Conservation (phyloP, 2,888 invertebrate genomes). For the Xanthia togata region DNA sequence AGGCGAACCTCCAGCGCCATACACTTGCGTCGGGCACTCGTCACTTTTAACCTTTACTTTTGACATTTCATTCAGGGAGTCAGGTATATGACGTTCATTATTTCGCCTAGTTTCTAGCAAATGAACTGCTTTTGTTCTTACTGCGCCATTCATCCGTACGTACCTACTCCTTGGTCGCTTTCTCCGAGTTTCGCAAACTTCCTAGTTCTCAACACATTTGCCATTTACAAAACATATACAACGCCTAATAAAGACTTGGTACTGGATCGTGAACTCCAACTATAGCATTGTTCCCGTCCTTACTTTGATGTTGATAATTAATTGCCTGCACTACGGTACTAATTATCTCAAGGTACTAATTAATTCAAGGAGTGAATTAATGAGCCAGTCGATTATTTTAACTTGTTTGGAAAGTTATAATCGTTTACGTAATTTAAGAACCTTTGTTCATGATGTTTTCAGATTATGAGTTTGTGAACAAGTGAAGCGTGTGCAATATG, state of each 20-base stretch:
- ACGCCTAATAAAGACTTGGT: constrained; percentile 79
- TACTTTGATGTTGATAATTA: constrained; percentile 75
- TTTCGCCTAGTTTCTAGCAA: constrained; percentile 84
- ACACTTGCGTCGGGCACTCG: constrained; percentile 73
- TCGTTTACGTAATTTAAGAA: constrained; percentile 34
- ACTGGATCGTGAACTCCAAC: constrained; percentile 78
- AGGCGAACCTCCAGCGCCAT: constrained; percentile 47
- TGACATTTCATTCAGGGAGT: constrained; percentile 82
- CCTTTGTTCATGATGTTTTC: constrained; percentile 8
- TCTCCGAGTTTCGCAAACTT: constrained; percentile 85
- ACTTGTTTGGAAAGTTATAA: constrained; percentile 51
- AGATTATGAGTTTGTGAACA: constrained; percentile 11
- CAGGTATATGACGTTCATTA: constrained; percentile 83
- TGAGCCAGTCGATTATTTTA: constrained; percentile 52
- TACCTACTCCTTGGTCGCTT: constrained; percentile 80
- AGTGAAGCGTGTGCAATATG: constrained; percentile 6
- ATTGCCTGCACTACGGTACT: constrained; percentile 69
- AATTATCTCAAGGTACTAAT: constrained; percentile 59
- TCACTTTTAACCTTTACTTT: constrained; percentile 88
- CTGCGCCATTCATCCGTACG: constrained; percentile 78
- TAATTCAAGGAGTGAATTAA: constrained; percentile 51
- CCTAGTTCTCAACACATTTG: constrained; percentile 82
- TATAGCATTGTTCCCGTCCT: constrained; percentile 78
- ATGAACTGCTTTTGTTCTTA: constrained; percentile 87
- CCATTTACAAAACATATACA: constrained; percentile 83